phyloP scores from a whole-genome alignment of 2,797 vertebrate genomes.

The Perodicticus potto region DNA sequence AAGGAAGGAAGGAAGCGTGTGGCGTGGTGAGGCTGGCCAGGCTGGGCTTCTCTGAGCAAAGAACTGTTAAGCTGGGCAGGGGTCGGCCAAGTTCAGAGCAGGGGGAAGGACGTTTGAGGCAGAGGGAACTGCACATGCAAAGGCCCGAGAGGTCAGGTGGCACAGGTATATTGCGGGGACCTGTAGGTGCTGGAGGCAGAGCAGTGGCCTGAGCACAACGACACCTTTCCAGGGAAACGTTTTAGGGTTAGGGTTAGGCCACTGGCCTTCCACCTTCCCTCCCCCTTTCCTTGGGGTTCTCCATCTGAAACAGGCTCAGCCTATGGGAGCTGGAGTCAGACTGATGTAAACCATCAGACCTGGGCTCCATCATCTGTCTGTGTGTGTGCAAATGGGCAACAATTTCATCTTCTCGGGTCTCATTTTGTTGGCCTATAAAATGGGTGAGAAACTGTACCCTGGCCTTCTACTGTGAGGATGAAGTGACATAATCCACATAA shows the following conservation, averaged over 20 bases:
- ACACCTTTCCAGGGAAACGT: not conserved
- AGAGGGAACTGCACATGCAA: not conserved
- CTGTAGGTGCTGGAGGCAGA: not conserved
- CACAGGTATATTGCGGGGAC: not conserved
- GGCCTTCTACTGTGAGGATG: not conserved
- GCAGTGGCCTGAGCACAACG: not conserved
- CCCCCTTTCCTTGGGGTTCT: not conserved
- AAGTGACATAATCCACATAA: not conserved
- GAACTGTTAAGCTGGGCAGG: not conserved
- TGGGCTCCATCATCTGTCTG: not conserved
- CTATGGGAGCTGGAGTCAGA: not conserved
- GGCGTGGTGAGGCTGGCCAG: not conserved
- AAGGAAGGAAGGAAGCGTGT: no score
- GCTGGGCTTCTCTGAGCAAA: not conserved
- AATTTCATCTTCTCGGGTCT: not conserved
- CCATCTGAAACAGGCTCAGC: not conserved
- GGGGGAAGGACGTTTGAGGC: not conserved
- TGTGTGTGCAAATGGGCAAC: not conserved
- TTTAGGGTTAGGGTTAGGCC: not conserved
- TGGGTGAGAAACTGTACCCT: not conserved
- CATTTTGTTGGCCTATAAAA: not conserved
- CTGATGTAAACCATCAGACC: not conserved
- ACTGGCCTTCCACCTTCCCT: not conserved
- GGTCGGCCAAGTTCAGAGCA: not conserved
- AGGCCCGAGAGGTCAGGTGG: not conserved